Conservation (phyloP, 2,797 vertebrate genomes). For the Lacerta viridis region DNA sequence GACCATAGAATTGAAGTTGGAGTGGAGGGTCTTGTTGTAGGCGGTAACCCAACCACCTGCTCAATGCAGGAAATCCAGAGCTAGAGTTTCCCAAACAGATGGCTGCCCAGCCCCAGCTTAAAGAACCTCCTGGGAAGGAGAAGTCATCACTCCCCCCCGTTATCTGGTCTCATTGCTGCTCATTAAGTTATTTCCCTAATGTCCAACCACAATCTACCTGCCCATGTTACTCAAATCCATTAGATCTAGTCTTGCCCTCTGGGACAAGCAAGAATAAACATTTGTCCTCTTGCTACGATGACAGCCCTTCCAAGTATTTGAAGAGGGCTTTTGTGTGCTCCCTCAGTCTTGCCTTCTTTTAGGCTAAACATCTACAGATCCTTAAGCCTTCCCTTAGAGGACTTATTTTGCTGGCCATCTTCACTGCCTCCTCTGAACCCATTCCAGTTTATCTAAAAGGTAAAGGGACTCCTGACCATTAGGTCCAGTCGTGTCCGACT, state of each 20-base stretch:
- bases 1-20: too few relatives aligned
- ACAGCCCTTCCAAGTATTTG: neutral
- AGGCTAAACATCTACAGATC: neutral
- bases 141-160: neutral
- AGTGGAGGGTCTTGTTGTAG: neutral
- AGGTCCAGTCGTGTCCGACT: too few relatives aligned
- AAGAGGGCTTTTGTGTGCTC: neutral
- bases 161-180: neutral
- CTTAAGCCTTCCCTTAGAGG: neutral
- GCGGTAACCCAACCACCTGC: neutral
- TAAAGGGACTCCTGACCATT: too few relatives aligned
- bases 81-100: neutral
- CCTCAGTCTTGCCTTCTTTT: neutral
- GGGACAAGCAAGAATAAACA: neutral
- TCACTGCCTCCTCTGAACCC: neutral
- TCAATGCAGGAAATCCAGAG: neutral
- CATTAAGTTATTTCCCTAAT: neutral
- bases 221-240: neutral
- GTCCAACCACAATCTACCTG: too few relatives aligned
- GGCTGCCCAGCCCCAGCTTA: neutral
- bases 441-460: neutral
- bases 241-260: neutral
- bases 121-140: neutral
- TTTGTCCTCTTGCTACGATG: neutral
- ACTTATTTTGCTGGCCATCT: neutral